phyloP scores from a whole-genome alignment of 1,140 invertebrate species.

The Polypedilum vanderplanki region DNA sequence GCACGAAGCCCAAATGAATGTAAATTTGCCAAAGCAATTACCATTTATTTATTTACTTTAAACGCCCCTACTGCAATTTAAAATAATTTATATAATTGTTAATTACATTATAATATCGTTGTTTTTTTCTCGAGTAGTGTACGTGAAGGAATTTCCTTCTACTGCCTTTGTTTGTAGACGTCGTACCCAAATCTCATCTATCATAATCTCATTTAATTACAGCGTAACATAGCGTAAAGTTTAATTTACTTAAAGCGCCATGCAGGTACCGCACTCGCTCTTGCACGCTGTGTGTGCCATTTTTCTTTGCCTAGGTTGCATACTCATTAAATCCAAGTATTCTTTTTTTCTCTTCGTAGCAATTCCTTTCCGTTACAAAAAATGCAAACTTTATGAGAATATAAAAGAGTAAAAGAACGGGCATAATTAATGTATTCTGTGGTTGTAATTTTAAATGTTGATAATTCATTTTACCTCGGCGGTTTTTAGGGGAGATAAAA shows the following conservation, averaged over 20 bases:
- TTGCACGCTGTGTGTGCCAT: neutral
- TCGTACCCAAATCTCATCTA: neutral
- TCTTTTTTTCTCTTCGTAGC: neutral
- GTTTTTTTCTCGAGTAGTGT: neutral
- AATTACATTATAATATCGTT: slow-evolving; percentile 25
- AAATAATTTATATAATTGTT: slow-evolving; percentile 29
- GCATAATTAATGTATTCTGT: neutral
- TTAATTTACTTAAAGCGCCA: neutral
- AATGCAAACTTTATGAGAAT: neutral
- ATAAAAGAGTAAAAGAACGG: neutral
- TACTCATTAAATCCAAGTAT: neutral
- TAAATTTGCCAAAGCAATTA: slow-evolving; percentile 27
- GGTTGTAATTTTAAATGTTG: slow-evolving; percentile 17
- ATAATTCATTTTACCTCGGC: slow-evolving; percentile 8
- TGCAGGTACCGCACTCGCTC: neutral
- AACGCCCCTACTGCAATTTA: slow-evolving; percentile 17
- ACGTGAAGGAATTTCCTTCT: neutral
- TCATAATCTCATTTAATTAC: slow-evolving; percentile 26
- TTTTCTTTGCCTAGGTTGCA: slow-evolving; percentile 14
- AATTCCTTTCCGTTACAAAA: neutral
- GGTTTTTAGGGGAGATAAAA: neutral
- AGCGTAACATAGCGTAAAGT: neutral
- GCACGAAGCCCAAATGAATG: neutral
- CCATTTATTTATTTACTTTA: slow-evolving; percentile 27
- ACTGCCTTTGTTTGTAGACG: neutral